Evolutionary conservation across 2,113 vertebrate species (phyloP).

Genomic region (Siniperca knerii): DNA sequence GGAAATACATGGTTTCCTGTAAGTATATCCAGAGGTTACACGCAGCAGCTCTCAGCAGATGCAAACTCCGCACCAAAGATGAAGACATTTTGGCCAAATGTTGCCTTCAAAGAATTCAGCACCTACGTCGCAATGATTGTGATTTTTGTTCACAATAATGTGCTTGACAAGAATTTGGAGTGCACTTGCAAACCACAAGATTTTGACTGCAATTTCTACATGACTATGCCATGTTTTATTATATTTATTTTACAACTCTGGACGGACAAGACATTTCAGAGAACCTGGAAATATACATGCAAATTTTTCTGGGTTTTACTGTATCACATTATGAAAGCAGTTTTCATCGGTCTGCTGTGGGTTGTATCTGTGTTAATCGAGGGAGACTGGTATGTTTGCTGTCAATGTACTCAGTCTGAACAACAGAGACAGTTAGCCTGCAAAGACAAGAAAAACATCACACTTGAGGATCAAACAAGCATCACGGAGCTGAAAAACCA

Average conservation of each 20-base stretch:
- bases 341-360: neutral
- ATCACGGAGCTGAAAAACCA: too few species aligned
- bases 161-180: neutral
- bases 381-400: slow-evolving; percentile 39
- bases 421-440: neutral
- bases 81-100: too few species aligned
- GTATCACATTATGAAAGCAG: neutral
- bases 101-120: neutral
- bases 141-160: neutral
- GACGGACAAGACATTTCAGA: neutral
- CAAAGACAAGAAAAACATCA: rapidly evolving
- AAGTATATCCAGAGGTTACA: too few species aligned
- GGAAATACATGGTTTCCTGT: too few species aligned
- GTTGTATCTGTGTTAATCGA: neutral
- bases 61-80: too few species aligned
- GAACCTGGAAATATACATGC: neutral
- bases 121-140: neutral
- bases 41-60: too few species aligned
- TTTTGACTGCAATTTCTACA: neutral
- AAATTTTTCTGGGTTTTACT: neutral
- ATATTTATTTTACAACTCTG: neutral
- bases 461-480: neutral
- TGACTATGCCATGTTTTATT: neutral
- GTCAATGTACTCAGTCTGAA: neutral
- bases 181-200: neutral